Evolutionary conservation across 2,888 invertebrate species (phyloP).

Genomic region (Cheilosia variabilis): DNA sequence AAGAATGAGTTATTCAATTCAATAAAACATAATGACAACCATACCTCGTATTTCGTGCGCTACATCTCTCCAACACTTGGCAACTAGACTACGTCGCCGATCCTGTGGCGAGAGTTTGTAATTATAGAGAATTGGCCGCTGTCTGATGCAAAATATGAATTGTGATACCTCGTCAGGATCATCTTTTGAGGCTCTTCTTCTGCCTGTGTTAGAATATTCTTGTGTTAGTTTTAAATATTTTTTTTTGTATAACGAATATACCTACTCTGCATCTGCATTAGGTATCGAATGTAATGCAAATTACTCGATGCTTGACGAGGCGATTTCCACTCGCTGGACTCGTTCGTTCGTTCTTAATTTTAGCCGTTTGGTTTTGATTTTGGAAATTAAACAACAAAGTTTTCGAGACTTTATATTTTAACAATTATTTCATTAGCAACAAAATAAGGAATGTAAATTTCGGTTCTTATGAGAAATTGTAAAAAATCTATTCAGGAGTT

Average conservation of each 20-base stretch:
- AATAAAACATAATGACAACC: slow-evolving; percentile 49
- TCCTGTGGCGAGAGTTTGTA: slow-evolving; percentile 81
- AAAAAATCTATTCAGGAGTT: too few relatives aligned
- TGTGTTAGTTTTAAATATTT: too few relatives aligned
- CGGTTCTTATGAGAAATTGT: too few relatives aligned
- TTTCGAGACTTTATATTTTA: not conserved
- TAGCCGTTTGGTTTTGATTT: slow-evolving; percentile 5
- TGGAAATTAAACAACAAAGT: not conserved
- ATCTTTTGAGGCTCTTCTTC: slow-evolving; percentile 15
- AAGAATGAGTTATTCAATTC: not conserved
- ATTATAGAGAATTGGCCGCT: slow-evolving; percentile 82
- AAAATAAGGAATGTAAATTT: too few relatives aligned
- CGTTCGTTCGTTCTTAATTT: not conserved
- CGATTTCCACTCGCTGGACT: slow-evolving; percentile 38
- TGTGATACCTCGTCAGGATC: slow-evolving; percentile 34
- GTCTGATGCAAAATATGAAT: slow-evolving; percentile 77
- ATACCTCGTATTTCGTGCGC: slow-evolving; percentile 81
- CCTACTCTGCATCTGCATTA: slow-evolving; percentile 45
- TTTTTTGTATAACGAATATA: not conserved
- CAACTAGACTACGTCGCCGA: slow-evolving; percentile 80
- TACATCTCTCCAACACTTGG: slow-evolving; percentile 81
- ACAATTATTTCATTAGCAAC: too few relatives aligned
- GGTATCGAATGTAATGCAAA: not conserved
- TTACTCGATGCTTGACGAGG: slow-evolving; percentile 39
- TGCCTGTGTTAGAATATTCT: slow-evolving; percentile 7